These are phyloP conservation scores for Podocnemis expansa DNA, from an alignment of 2,113 vertebrate genomes.

Conservation along the genomic window DNA sequence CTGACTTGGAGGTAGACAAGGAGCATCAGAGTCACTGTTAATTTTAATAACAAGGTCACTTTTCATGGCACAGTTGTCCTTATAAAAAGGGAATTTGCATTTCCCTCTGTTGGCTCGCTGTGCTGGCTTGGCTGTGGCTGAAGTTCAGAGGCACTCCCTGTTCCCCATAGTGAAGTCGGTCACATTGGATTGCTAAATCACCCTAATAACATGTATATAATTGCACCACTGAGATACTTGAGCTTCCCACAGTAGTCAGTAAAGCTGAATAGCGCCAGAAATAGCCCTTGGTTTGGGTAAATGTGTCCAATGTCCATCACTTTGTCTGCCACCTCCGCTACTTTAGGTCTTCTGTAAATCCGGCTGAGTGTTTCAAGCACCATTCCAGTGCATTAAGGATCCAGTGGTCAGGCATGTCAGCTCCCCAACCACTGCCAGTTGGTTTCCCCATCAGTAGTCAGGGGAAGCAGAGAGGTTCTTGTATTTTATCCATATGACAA, in stretches of 20 bases:
- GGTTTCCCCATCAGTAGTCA: rapidly evolving
- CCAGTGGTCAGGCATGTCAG: too few species aligned
- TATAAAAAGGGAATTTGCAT: conserved; percentile 47
- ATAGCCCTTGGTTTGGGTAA: conserved; percentile 34
- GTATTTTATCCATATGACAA: not conserved
- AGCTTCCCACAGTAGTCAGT: not conserved
- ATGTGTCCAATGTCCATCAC: conserved; percentile 7
- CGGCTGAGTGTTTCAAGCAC: not conserved
- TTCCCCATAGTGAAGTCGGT: conserved; percentile 49
- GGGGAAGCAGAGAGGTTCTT: not conserved
- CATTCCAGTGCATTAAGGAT: rapidly evolving
- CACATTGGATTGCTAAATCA: conserved; percentile 64
- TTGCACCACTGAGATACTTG: conserved; percentile 38
- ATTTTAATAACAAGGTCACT: conserved; percentile 57
- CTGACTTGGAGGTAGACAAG: conserved; percentile 65
- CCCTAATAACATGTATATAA: conserved; percentile 43
- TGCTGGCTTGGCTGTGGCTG: conserved; percentile 34
- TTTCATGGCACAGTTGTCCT: conserved; percentile 5
- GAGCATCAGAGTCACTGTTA: conserved; percentile 56
- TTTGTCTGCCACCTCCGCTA: not conserved
- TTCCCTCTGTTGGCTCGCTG: conserved; percentile 7
- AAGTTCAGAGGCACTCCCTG: conserved; percentile 28
- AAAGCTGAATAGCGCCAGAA: conserved; percentile 24
- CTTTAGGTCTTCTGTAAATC: conserved; percentile 42
- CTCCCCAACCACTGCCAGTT: rapidly evolving